Percentiles rank a stretch among this genome's conserved stretches.
phyloP scores from a whole-genome alignment of 2,888 invertebrate genomes.

The Ophion costatus region DNA sequence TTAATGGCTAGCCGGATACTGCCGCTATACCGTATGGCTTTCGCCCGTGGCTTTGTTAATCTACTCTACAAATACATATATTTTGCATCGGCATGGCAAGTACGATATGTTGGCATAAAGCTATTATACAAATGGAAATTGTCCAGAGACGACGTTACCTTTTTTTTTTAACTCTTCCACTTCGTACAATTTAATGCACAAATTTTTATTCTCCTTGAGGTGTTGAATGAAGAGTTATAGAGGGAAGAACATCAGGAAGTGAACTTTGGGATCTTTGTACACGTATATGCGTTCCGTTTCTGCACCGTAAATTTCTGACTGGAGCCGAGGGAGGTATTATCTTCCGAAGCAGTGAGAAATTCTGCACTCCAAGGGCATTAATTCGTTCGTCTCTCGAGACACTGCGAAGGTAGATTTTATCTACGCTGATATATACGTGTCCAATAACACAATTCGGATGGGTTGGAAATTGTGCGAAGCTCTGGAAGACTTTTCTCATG shows the following conservation, averaged over 20 bases:
- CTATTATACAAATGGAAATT: neutral
- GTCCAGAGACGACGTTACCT: neutral
- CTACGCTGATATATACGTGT: neutral
- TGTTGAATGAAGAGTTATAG: neutral
- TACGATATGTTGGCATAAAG: neutral
- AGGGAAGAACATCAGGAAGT: neutral
- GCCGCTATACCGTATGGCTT: constrained; percentile 10
- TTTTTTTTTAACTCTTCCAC: neutral
- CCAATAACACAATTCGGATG: constrained; percentile 45
- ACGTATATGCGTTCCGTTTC: constrained; percentile 10
- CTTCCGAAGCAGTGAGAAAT: constrained; percentile 37
- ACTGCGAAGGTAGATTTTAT: constrained; percentile 6
- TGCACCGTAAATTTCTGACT: constrained; percentile 34
- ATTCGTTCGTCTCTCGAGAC: constrained; percentile 42
- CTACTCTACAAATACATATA: constrained; percentile 1
- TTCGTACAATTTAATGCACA: neutral
- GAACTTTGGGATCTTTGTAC: constrained; percentile 24
- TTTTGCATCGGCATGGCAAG: neutral
- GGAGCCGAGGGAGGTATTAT: constrained; percentile 41
- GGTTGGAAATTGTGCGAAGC: constrained; percentile 31
- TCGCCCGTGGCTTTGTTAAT: constrained; percentile 18
- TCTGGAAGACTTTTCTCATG: constrained; percentile 25
- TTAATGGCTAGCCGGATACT: constrained; percentile 67
- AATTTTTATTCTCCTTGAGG: neutral
- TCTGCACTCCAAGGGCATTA: constrained; percentile 36